Evolutionary conservation across 2,888 invertebrate species (phyloP).

Genomic region (Lithophane leautieri): DNA sequence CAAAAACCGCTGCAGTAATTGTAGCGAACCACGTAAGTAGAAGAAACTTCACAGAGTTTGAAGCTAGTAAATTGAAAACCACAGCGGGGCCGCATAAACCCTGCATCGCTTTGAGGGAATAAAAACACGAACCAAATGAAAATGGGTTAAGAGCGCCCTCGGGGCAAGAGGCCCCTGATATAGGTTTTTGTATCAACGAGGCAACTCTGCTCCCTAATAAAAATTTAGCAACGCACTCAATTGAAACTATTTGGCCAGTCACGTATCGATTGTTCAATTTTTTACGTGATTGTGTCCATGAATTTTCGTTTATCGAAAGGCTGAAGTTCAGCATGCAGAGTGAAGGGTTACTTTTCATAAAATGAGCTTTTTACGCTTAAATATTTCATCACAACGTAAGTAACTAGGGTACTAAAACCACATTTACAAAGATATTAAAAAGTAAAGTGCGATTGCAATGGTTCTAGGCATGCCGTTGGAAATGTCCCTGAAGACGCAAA

Average conservation of each 20-base stretch:
- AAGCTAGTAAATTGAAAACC: conserved; percentile 82
- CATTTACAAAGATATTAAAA: conserved; percentile 14
- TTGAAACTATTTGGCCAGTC: conserved; percentile 65
- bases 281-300: conserved; percentile 64
- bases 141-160: conserved; percentile 85
- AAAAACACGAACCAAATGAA: conserved; percentile 83
- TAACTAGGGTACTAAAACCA: too few relatives aligned
- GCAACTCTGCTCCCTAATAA: conserved; percentile 73
- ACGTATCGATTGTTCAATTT: conserved; percentile 64
- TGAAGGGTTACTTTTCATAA: conserved; percentile 5
- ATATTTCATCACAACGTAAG: too few relatives aligned
- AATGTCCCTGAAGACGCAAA: conserved; percentile 34
- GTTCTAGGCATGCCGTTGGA: conserved; percentile 1
- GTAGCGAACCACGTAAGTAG: conserved; percentile 62
- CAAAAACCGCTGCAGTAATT: conserved; percentile 64
- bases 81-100: conserved; percentile 74
- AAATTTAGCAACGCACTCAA: conserved; percentile 74
- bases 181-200: conserved; percentile 79
- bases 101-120: conserved; percentile 75
- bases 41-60: conserved; percentile 64
- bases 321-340: conserved; percentile 9
- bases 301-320: conserved; percentile 41
- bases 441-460: neutral
- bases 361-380: neutral
- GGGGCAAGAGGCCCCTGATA: conserved; percentile 74